Evolutionary conservation across 2,113 vertebrate species (phyloP), one percentile per base, ranked within the genome.

Genomic region (Balaenoptera acutorostrata): DNA sequence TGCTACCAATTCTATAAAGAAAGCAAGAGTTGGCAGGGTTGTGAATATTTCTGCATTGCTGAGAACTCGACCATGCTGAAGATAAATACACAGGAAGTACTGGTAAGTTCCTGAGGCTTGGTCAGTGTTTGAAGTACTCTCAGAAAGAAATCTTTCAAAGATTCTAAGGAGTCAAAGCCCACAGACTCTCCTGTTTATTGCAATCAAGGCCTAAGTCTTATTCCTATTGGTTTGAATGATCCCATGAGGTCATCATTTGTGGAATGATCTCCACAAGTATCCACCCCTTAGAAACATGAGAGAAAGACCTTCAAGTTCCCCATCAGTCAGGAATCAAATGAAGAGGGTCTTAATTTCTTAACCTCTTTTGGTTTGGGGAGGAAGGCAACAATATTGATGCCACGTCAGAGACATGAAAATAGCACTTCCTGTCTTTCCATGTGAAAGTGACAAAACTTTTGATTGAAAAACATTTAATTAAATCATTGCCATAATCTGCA

Each of bases 61-160:
- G 97, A 97, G 25, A 98, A 97, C 29, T 80, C 97, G 0, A 97
- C 96, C 85, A 98, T 98, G 97, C 64, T 98, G 97, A 98, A 94
- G 90, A 98, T 98, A 72, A 93, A 95, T 59, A 95, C 97, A 11
- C 96, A 94, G 63, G 89, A 97, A 85, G 92, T 88, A 1, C 80
- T 98, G 97, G 98, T 98, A 96, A 97, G 96, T 20, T 33, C 9
- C 92, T 21, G 21, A 63, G 52, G 14, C 49, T 71, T 61, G 86
- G 63, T 68, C 39, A 49, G 1, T 36, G 23, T n/a, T 77, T 69
- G 69, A 80, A n/a, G 20, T 15, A 20, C 33, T 83, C 10, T 74
- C 18, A 36, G 14, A 71, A 74, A 87, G 39, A 78, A 6, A 1
- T 39, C 27, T 52, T 93, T 90, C 29, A 81, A 84, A 90, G 29